These are phyloP conservation scores for Paramisgurnus dabryanus DNA, from an alignment of 2,113 vertebrate species.

Conservation along the genomic window DNA sequence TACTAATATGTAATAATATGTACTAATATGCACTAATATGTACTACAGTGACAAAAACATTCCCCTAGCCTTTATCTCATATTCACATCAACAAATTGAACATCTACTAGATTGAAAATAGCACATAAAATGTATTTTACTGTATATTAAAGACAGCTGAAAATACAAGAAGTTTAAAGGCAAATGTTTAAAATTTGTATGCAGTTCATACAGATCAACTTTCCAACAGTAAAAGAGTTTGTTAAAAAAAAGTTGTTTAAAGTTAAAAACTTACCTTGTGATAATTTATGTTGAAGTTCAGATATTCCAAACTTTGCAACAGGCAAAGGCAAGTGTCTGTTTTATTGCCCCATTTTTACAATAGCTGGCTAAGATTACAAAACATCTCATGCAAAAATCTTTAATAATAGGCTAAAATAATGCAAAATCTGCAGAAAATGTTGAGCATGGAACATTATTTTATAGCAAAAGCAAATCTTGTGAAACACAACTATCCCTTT, in stretches of 20 bases:
- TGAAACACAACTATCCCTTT: neutral
- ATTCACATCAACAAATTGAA: no score
- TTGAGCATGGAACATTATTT: neutral
- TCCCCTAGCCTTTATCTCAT: no score
- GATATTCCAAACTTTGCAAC: neutral
- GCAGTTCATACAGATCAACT: no score
- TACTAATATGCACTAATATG: no score
- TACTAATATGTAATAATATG: no score
- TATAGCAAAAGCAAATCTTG: neutral
- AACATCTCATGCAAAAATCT: neutral
- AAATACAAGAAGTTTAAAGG: no score
- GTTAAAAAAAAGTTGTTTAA: no score
- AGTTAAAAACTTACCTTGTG: constrained; percentile 1
- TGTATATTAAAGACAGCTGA: no score
- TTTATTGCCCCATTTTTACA: neutral
- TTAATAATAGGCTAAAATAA: neutral
- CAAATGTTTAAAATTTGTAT: no score
- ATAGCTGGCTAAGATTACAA: neutral
- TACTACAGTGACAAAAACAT: no score
- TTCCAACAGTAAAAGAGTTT: neutral
- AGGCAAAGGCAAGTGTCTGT: neutral
- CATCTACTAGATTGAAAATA: no score
- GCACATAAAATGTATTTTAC: no score
- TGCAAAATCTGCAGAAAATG: neutral
- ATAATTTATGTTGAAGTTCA: neutral